Conservation (phyloP, 2,113 vertebrate species). For the Zosterops japonicus region DNA sequence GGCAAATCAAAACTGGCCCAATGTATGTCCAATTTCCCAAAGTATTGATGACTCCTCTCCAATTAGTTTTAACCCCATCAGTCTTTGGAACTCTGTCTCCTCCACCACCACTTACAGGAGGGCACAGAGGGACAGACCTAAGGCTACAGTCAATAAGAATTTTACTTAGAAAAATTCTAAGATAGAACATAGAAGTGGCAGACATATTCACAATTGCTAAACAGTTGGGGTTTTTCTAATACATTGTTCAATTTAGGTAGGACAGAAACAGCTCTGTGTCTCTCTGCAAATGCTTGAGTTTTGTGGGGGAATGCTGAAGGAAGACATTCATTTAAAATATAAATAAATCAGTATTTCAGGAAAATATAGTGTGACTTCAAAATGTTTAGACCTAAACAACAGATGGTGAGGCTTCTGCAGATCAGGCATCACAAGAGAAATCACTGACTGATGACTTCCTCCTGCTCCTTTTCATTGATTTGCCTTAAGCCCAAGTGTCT, state of each 20-base stretch:
- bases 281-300: background rate
- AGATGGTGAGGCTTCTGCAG: background rate
- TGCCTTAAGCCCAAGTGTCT: background rate
- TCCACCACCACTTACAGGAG: background rate
- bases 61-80: background rate
- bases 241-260: background rate
- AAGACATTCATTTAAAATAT: background rate
- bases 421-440: background rate
- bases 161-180: background rate
- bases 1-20: background rate
- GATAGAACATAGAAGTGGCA: background rate
- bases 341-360: background rate
- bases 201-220: background rate
- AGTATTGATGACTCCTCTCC: background rate
- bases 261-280: background rate
- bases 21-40: background rate
- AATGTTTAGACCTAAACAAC: conserved; percentile 1
- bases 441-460: background rate
- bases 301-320: background rate
- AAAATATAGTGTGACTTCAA: background rate
- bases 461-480: background rate
- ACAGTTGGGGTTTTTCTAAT: background rate
- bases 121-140: background rate
- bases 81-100: background rate
- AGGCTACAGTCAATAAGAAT: background rate